Evolutionary conservation across 2,888 invertebrate genomes (phyloP), one percentile per base, ranked within the genome.

Genomic region (Xanthia icteritia): DNA sequence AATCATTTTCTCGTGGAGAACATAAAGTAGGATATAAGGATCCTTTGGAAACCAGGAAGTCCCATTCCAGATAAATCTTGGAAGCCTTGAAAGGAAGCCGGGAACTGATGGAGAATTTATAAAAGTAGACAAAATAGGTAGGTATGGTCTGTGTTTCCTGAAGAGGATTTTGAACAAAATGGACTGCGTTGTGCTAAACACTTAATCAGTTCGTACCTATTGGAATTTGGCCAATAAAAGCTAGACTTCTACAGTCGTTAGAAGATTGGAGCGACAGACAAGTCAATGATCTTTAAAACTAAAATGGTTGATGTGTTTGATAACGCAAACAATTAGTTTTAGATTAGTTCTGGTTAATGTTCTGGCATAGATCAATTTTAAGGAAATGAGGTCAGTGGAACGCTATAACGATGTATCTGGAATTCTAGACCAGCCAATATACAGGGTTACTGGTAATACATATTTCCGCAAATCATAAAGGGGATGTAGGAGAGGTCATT

Each of bases 241-340:
- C 1, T 2, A 23, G 45, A 58, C 5, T 48, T 39, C n/a, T 67
- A 20, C 23, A n/a, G 45, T 54, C 39, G 4, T 56, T 42, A 56
- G 48, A 61, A 61, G 31, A 61, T 42, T 31, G 20, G 48, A 61
- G 17, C 6, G 48, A 15, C 51, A 23, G 27, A 63, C 36, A 58
- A 61, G 61, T 61, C 68, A 56, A 56, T 67, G 20, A 63, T 65
- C 60, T 64, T 56, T 64, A 27, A 64, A 69, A 66, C 20, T 64
- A 39, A 23, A 31, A 65, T 76, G 67, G 73, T 73, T 51, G 48
- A 78, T 68, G 51, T 6, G 31, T 60, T n/a, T 73, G 60, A 48
- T 74, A 63, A 36, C 31, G 23, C 36, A 17, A 63, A 70, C 39
- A 58, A 48, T 56, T n/a, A n/a, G n/a, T 23, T 73, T 79, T 42